Evolutionary conservation across 2,888 invertebrate species (phyloP), one percentile per base, ranked within the genome.

Genomic region (Cistogaster globosa): DNA sequence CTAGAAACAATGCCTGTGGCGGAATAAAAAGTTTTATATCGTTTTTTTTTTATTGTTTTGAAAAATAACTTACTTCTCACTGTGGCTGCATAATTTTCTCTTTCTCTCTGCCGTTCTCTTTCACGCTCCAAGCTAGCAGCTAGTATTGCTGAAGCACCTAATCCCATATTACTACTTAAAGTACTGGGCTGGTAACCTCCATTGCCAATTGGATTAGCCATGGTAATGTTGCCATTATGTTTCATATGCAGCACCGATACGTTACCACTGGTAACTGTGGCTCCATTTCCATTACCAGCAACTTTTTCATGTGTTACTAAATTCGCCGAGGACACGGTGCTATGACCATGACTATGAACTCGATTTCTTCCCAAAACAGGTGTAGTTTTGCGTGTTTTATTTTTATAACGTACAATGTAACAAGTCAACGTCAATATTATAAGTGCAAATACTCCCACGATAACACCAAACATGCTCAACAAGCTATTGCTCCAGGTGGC

Each of bases 401-500:
- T 90, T 82, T 91, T 92, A 94, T 94, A 94, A 90, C 95, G 95
- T 89, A 96, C 96, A 89, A 97, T 96, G 92, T 97, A 97, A 72
- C 95, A 94, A 51, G 96, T 95, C 57, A 97, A 94, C 45, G 95
- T 94, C 60, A 96, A 94, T 88, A 97, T 96, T 60, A 97, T 95
- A 76, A 97, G 93, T 36, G 96, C 95, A 32, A 97, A 94, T 55
- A 97, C 93, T 32, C 95, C 95, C 32, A 97, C 93, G 80, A 96
- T 94, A 69, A 95, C 95, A 77, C 96, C 96, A 88, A 96, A 95
- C 84, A 95, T 93, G 82, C 93, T 93, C 62, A 93, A 90, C 91
- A 93, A 92, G 78, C 92, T 93, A 57, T 92, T 93, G 63, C 93
- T 93, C 89, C 94, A 93, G 76, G 93, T 92, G 0, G 93, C 92